Evolutionary conservation across 2,888 invertebrate genomes (phyloP).

Genomic region (Netelia inedita): DNA sequence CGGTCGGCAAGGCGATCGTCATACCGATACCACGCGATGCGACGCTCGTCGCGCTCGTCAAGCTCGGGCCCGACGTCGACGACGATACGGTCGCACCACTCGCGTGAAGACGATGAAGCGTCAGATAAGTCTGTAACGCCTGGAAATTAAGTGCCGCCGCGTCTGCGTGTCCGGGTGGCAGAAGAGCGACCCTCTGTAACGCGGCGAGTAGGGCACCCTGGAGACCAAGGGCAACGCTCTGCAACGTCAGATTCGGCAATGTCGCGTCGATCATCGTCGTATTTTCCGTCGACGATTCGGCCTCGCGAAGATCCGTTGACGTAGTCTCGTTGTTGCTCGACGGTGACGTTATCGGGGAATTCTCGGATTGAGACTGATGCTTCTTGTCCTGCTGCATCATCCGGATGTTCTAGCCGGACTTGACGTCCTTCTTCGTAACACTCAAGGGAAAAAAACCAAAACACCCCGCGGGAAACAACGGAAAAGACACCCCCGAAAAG

Average conservation of each 20-base stretch:
- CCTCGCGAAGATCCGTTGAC: conserved; percentile 74
- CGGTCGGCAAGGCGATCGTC: background rate
- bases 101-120: conserved; percentile 92
- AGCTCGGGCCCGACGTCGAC: conserved; percentile 1
- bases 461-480: conserved; percentile 1
- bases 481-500: background rate
- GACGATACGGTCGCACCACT: conserved; percentile 86
- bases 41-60: background rate
- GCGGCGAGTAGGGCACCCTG: conserved; percentile 95
- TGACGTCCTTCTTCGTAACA: conserved; percentile 35
- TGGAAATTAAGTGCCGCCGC: conserved; percentile 94
- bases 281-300: conserved; percentile 70
- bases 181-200: conserved; percentile 92
- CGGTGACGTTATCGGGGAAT: conserved; percentile 61
- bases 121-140: conserved; percentile 94
- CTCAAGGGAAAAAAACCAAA: background rate
- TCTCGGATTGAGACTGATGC: conserved; percentile 69
- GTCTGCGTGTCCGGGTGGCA: conserved; percentile 93
- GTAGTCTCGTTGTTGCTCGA: conserved; percentile 64
- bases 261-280: conserved; percentile 69
- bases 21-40: conserved; percentile 78
- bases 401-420: conserved; percentile 64
- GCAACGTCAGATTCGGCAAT: conserved; percentile 84
- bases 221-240: conserved; percentile 92
- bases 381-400: conserved; percentile 77